Evolutionary conservation across 2,113 vertebrate genomes (phyloP), one percentile per base, ranked within the genome.

Genomic region (Erythrocebus patas): DNA sequence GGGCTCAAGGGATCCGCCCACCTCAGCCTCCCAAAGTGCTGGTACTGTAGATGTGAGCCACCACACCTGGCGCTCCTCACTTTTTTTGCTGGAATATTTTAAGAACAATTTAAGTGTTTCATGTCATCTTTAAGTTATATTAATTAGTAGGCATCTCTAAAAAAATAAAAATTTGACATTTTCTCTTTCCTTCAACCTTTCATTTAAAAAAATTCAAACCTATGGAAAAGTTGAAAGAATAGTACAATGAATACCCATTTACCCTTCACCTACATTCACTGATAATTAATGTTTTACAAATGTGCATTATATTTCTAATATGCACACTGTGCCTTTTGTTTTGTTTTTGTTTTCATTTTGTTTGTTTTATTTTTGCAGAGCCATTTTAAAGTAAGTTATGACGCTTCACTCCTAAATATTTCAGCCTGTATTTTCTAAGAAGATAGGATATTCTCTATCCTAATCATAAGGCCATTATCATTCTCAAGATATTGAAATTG

Each of bases 91-190:
- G 2, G 66, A 84, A 38, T 59, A 38, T 83, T 27, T 97, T 92
- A 92, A 95, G 50, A 9, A 52, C 95, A 66, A 86, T 84, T 27
- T 17, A 90, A 8, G 7, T 87, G 27, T 95, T 89, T 85, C 10
- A 16, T 84, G 79, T 95, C 35, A 43, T 32, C 9, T n/a, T 66
- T 78, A 95, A 45, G 23, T 79, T 89, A 38, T 84, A 48, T 83
- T 70, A 75, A 48, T 87, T 75, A 75, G 40, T 95, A 91, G 70
- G 40, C n/a, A 40, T 86, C 72, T 94, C 72, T 89, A 25, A 81
- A 93, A 93, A 95, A 91, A 66, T 91, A 87, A 80, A 72, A 80
- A 78, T 27, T 79, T 73, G 57, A 84, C 8, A 64, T 93, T 95
- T 93, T 70, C 22, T 80, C 93, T 90, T 95, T 70, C 27, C 23